Percentiles rank a stretch among this genome's conserved stretches.
Conservation (phyloP, 2,113 vertebrate genomes). For the Notothenia rossii region DNA sequence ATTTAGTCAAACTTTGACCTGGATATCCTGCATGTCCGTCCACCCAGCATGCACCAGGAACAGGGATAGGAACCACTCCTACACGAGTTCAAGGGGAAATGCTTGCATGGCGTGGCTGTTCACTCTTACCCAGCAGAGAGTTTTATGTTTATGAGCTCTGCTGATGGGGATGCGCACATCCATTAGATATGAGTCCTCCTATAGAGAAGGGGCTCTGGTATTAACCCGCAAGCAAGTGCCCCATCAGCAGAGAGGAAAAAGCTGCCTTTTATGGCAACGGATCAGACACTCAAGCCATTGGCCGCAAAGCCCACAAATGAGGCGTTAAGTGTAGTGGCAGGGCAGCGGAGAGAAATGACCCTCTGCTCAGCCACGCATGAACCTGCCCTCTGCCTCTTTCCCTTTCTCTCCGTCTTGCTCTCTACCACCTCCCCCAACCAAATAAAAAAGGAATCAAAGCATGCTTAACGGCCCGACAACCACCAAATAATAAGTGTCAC, state of each 20-base stretch:
- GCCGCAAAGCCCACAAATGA: conserved; percentile 82
- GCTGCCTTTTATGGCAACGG: conserved; percentile 76
- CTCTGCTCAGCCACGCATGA: conserved; percentile 61
- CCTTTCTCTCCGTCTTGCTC: conserved; percentile 27
- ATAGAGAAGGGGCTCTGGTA: conserved; percentile 56
- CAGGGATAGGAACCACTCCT: conserved; percentile 60
- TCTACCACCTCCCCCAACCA: conserved; percentile 1
- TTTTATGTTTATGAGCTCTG: conserved; percentile 71
- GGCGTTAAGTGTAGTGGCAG: conserved; percentile 76
- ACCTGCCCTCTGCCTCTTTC: conserved; percentile 46
- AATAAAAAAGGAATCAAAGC: conserved; percentile 30
- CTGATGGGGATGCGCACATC: conserved; percentile 70
- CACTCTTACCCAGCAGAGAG: conserved; percentile 38
- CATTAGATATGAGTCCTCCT: conserved; percentile 68
- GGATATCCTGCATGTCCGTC: conserved; percentile 75
- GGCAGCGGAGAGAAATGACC: conserved; percentile 67
- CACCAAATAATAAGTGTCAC: conserved; percentile 84
- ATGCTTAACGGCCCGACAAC: conserved; percentile 23
- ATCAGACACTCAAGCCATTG: conserved; percentile 77
- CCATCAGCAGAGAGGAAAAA: conserved; percentile 75
- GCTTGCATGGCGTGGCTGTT: conserved; percentile 50
- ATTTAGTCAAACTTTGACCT: conserved; percentile 71
- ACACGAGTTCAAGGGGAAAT: conserved; percentile 67
- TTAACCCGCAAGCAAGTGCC: conserved; percentile 76
- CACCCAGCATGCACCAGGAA: conserved; percentile 62